Conservation (phyloP, 2,113 vertebrate genomes). For the Verasper variegatus region DNA sequence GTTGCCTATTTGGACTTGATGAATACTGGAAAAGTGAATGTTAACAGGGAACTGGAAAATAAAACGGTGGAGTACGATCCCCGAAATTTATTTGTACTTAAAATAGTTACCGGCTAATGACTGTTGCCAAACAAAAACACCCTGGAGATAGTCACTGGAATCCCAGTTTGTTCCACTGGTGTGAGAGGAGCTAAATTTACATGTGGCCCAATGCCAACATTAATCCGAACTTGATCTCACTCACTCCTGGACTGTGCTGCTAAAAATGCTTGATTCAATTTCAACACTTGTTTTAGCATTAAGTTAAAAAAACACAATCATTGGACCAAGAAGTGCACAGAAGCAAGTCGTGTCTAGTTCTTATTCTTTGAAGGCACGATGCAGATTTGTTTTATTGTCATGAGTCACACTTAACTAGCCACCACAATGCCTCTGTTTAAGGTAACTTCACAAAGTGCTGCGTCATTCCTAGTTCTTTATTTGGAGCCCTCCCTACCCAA, state of each 20-base stretch:
- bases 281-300: too few species aligned
- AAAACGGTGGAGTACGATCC: constrained; percentile 41
- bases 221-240: background rate
- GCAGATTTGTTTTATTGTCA: background rate
- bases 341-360: too few species aligned
- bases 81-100: background rate
- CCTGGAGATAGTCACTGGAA: constrained; percentile 3
- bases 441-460: constrained; percentile 1
- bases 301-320: background rate
- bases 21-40: constrained; percentile 62
- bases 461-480: background rate
- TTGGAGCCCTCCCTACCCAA: background rate
- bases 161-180: background rate
- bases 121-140: constrained; percentile 5
- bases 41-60: constrained; percentile 65
- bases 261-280: background rate
- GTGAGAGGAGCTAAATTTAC: background rate
- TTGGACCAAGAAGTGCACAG: background rate
- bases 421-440: background rate
- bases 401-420: background rate
- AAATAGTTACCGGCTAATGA: background rate
- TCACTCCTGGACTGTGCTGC: background rate
- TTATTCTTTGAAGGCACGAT: background rate
- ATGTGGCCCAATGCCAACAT: background rate
- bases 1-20: constrained; percentile 75